phyloP scores from a whole-genome alignment of 2,113 vertebrate species.

The Myotis davidii region DNA sequence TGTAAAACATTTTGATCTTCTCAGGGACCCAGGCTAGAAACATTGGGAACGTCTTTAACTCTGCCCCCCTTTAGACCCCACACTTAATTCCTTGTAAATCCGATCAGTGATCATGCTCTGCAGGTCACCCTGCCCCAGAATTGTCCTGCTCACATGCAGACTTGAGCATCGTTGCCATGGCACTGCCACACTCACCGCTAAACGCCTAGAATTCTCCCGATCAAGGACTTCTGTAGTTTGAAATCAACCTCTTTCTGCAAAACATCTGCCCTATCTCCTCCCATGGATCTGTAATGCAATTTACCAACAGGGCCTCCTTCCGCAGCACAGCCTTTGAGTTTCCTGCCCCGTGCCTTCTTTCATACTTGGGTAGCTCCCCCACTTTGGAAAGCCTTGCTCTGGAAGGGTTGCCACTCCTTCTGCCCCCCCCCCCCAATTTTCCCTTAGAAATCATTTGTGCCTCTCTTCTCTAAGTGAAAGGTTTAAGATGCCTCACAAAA shows the following conservation, averaged over 20 bases:
- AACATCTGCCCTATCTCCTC: neutral
- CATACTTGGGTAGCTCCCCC: neutral
- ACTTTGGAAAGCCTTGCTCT: neutral
- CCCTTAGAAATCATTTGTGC: neutral
- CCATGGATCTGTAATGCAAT: neutral
- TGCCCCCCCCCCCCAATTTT: neutral
- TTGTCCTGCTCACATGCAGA: neutral
- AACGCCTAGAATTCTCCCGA: neutral
- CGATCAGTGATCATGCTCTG: neutral
- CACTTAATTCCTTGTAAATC: neutral
- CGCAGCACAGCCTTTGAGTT: neutral
- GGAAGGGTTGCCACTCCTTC: neutral
- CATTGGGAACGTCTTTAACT: neutral
- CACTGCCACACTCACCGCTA: neutral
- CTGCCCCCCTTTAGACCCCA: neutral
- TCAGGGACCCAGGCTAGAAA: neutral
- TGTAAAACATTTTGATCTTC: neutral
- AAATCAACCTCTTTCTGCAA: neutral
- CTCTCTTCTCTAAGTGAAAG: neutral
- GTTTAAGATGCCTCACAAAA: neutral
- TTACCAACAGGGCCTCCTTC: neutral
- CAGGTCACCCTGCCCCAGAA: neutral
- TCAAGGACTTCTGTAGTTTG: neutral
- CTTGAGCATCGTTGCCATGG: neutral
- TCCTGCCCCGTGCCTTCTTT: neutral